phyloP scores from a whole-genome alignment of 2,797 vertebrate species.

The Leucoraja ocellata region DNA sequence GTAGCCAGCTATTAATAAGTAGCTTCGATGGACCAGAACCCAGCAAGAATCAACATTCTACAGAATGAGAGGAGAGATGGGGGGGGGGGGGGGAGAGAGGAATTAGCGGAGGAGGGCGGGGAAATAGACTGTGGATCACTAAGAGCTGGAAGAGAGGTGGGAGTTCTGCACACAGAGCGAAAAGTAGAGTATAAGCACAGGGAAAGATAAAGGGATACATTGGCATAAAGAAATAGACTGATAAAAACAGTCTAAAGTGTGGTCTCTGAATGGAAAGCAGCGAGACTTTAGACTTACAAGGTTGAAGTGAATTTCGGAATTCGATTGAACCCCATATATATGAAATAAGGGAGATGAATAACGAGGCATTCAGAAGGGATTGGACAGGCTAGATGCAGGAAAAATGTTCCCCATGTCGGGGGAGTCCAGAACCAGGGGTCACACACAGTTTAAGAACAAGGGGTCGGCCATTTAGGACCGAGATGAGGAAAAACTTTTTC shows the following conservation, averaged over 20 bases:
- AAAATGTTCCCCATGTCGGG: no score
- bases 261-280: background rate
- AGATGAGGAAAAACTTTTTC: no score
- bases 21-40: background rate
- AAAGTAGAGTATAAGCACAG: no score
- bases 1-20: no score
- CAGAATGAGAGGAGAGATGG: background rate
- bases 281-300: background rate
- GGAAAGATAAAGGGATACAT: background rate
- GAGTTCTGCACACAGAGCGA: background rate
- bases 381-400: no score
- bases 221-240: background rate
- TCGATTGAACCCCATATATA: background rate
- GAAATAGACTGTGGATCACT: background rate
- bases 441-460: no score
- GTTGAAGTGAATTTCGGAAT: background rate
- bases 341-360: background rate
- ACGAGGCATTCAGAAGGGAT: no score
- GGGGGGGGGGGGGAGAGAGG: background rate
- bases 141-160: background rate
- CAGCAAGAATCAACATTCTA: background rate
- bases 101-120: background rate
- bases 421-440: no score
- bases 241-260: background rate
- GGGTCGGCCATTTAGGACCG: no score